Base-by-base conservation (phyloP, 2,113 vertebrate species). In the Chaetodon trifascialis region DNA sequence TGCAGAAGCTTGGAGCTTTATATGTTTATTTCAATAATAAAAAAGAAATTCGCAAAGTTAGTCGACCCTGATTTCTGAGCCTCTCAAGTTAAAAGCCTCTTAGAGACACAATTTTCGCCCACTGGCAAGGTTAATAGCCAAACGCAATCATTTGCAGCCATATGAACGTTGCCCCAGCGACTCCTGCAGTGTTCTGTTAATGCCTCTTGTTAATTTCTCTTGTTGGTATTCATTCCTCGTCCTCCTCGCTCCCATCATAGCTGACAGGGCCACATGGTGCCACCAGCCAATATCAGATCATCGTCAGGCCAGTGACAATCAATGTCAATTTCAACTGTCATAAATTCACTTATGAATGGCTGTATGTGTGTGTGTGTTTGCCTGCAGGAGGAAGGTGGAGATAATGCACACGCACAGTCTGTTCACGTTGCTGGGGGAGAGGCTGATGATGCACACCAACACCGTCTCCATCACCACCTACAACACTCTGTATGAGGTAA, bases 341-440 rank as follows among this genome's bases (percentile, higher is more conserved):
- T 55, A 64, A 83, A 76, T 59, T 70, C 42, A 34, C 8, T 80
- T 17, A 25, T 75, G 66, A 87, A 74, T 68, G 55, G 21, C 64
- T 56, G 10, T 1, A 73, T 76, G 51, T 56, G 80, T 85, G 70
- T 73, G 82, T 7, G 87, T 89, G 65, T 74, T 60, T 51, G 40
- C 77, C 81, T 73, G 7, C 88, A 99, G 98, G 91, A 95, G 98
- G 88, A 99, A 99, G 94, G 98, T 99, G 84, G 98, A 99, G 95
- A 99, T 99, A 90, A 99, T 99, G 98, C 98, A 99, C 85, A 99
- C 98, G 51, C 98, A 99, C 93, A 99, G 98, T 86, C 97, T 99
- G 73, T 99, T 99, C 95, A 99, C 98, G 2, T 95, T 99, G 73
- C 96, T 99, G 70, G 98, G 98, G 74, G 98, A 99, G 89, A 95